Evolutionary conservation across 2,888 invertebrate genomes (phyloP).

Genomic region (Adela reaumurella): DNA sequence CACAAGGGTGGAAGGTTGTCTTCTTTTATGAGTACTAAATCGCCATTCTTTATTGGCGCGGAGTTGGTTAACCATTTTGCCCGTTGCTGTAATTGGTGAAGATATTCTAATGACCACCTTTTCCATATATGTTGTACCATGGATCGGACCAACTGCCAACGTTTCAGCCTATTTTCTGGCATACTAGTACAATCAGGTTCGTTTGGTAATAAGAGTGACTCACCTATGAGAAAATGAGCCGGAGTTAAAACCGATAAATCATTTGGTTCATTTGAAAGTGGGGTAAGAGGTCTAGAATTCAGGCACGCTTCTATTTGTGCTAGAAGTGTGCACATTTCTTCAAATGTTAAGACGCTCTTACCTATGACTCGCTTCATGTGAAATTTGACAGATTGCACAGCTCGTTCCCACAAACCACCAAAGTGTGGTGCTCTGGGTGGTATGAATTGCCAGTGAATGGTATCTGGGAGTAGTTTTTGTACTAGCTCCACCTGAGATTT

Average conservation of each 20-base stretch:
- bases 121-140: constrained; percentile 15
- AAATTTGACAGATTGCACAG: constrained; percentile 10
- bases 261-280: constrained; percentile 13
- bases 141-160: constrained; percentile 15
- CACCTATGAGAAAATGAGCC: constrained; percentile 13
- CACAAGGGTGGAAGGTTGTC: not conserved
- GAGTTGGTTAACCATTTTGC: not conserved
- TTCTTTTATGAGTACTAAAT: not conserved
- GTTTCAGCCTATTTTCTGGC: not conserved
- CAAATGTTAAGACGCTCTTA: constrained; percentile 14
- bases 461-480: not conserved
- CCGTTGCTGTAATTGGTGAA: constrained; percentile 6
- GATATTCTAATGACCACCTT: constrained; percentile 15
- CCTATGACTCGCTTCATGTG: constrained; percentile 14
- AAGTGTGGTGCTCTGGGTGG: constrained; percentile 11
- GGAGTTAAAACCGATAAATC: constrained; percentile 15
- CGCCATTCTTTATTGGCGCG: not conserved
- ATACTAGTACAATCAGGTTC: constrained; percentile 2
- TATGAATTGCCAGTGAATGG: constrained; percentile 10
- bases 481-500: not conserved
- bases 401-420: constrained; percentile 14
- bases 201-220: constrained; percentile 10
- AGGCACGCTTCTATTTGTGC: constrained; percentile 15
- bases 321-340: constrained; percentile 14
- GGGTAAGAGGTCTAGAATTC: constrained; percentile 13